Conservation (phyloP, 2,888 invertebrate species). For the Spisula subtruncata region DNA sequence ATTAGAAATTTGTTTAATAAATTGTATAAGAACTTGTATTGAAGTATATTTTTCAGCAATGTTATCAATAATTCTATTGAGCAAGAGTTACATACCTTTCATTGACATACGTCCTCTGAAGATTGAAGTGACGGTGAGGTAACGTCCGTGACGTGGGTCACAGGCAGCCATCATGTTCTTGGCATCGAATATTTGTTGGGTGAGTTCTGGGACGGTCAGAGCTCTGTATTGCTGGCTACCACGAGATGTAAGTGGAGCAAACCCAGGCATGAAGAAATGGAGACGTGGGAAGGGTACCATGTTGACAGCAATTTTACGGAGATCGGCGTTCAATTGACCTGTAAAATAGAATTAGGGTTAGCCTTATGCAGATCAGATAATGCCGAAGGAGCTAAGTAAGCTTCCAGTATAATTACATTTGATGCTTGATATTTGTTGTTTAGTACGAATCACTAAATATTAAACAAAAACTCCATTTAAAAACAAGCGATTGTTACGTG, state of each 20-base stretch:
- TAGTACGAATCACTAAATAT: too few species aligned
- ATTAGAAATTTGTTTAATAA: too few species aligned
- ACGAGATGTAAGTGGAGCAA: constrained; percentile 85
- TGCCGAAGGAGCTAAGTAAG: too few species aligned
- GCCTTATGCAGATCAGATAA: too few species aligned
- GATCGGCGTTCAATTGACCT: constrained; percentile 87
- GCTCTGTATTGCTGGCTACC: constrained; percentile 86
- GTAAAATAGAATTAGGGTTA: constrained; percentile 84
- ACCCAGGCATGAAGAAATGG: constrained; percentile 86
- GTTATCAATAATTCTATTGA: too few species aligned
- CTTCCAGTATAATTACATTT: too few species aligned
- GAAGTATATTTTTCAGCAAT: too few species aligned
- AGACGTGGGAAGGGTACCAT: constrained; percentile 96
- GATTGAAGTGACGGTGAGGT: constrained; percentile 86
- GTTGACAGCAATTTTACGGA: constrained; percentile 83
- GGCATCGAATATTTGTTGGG: constrained; percentile 94
- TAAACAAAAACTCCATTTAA: too few species aligned
- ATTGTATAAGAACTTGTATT: too few species aligned
- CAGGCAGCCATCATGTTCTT: constrained; percentile 99
- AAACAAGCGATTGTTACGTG: too few species aligned
- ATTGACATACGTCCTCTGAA: constrained; percentile 87
- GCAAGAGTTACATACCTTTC: constrained; percentile 87
- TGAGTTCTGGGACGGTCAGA: constrained; percentile 85
- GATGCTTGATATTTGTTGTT: too few species aligned
- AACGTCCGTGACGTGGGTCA: constrained; percentile 95